Base-by-base conservation (phyloP, 2,113 vertebrate genomes). In the Haemorhous mexicanus region DNA sequence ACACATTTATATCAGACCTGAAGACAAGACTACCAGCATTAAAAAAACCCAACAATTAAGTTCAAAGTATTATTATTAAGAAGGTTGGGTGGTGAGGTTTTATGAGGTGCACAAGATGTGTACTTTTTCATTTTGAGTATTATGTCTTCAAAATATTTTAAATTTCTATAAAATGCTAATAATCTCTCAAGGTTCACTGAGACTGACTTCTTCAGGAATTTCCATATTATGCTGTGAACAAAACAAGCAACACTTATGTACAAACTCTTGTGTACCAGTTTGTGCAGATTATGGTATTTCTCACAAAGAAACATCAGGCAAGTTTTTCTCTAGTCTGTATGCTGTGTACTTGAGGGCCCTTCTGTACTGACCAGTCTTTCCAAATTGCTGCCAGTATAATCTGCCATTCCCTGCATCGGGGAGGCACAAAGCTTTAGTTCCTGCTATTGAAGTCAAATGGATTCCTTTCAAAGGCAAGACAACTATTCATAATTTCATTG, bases 11-110 rank as follows among this genome's bases (percentile, higher is more conserved):
- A 63, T 50, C n/a, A 41, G 15, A 76, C 11, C 19, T 69, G 69
- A 66, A 58, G 8, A 59, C 1, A 1, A 82, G 21, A 68, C 11
- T n/a, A 63, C 3, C 12, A 23, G 8, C 44, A 75, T 44, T 67
- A 2, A 17, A 52, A 70, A 66, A 30, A 30, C 9, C 6, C 26
- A 43, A 66, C 20, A 39, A 77, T 5, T 2, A 43, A 66, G 5
- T 56, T 49, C 24, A 18, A 39, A 77, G 50, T 16, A 69, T 58
- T 43, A 39, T 56, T 69, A 35, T 20, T 26, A 79, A 75, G 16
- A 44, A 80, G 13, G 5, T 11, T 14, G 1, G 2, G 32, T 28
- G 1, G 7, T 32, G 2, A 2, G 5, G 8, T 20, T 43, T 84
- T 68, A 13, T 6, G 18, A 62, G 23, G 26, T 69, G 27, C 13